Evolutionary conservation across 2,797 vertebrate genomes (phyloP).

Genomic region (Halcyon chelicuti): DNA sequence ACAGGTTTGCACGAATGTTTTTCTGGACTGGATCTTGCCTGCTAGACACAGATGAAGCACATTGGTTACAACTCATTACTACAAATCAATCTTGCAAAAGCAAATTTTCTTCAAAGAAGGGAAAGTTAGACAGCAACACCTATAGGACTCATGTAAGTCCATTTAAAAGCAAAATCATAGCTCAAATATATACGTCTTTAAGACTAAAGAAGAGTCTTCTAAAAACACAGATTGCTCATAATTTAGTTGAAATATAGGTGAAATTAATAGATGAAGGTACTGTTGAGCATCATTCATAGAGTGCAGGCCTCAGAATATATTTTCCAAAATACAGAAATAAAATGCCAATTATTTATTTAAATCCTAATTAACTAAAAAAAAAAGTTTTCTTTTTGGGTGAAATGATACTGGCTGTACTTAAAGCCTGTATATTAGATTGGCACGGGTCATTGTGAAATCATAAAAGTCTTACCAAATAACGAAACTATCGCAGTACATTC

Average conservation of each 20-base stretch:
- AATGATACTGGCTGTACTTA: neutral
- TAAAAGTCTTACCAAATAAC: neutral
- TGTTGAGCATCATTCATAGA: neutral
- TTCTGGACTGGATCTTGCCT: neutral
- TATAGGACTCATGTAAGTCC: neutral
- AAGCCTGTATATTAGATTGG: neutral
- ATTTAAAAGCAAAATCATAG: neutral
- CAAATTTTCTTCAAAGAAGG: neutral
- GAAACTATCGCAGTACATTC: neutral
- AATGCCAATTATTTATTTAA: neutral
- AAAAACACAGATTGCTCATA: neutral
- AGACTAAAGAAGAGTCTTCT: neutral
- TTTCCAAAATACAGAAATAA: neutral
- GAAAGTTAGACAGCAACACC: neutral
- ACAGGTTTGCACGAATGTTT: neutral
- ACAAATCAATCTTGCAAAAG: neutral
- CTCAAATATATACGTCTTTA: neutral
- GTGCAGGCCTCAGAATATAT: neutral
- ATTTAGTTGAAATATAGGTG: neutral
- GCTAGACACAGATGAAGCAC: neutral
- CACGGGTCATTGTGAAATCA: neutral
- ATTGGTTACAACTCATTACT: rapidly evolving
- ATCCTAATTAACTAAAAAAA: neutral
- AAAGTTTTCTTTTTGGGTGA: neutral
- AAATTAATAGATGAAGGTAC: neutral